Conservation (phyloP, 2,113 vertebrate species). For the Sceloporus undulatus region DNA sequence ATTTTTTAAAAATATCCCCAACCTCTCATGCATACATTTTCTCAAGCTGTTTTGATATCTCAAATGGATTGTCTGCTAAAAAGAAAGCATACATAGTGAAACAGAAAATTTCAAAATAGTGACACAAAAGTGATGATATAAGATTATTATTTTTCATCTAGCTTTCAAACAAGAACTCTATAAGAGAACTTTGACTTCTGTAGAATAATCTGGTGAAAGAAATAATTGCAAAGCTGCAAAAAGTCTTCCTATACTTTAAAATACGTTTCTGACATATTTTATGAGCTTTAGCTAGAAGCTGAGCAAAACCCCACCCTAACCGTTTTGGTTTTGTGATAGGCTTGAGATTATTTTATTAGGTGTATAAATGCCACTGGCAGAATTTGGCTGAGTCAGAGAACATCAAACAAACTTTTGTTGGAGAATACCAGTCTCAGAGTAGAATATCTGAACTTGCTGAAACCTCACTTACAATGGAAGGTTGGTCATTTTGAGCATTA, state of each 20-base stretch:
- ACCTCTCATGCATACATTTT: too few species aligned
- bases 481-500: conserved; percentile 61
- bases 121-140: too few species aligned
- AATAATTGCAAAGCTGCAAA: neutral
- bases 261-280: conserved; percentile 65
- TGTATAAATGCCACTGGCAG: conserved; percentile 71
- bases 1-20: too few species aligned
- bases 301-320: conserved; percentile 68
- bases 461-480: conserved; percentile 64
- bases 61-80: too few species aligned
- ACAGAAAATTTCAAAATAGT: too few species aligned
- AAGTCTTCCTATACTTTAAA: conserved; percentile 53
- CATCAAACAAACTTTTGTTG: conserved; percentile 50
- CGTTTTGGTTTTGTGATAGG: conserved; percentile 65
- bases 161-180: neutral
- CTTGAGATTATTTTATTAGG: conserved; percentile 66
- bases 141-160: neutral
- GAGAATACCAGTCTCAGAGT: conserved; percentile 10
- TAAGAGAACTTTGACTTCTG: neutral
- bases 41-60: too few species aligned
- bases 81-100: too few species aligned
- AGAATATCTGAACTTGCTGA: conserved; percentile 31
- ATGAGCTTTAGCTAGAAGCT: conserved; percentile 71
- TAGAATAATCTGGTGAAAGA: neutral
- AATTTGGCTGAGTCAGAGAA: conserved; percentile 46